Evolutionary conservation across 1,140 invertebrate species (phyloP).

Genomic region (Aradophagus sp.): DNA sequence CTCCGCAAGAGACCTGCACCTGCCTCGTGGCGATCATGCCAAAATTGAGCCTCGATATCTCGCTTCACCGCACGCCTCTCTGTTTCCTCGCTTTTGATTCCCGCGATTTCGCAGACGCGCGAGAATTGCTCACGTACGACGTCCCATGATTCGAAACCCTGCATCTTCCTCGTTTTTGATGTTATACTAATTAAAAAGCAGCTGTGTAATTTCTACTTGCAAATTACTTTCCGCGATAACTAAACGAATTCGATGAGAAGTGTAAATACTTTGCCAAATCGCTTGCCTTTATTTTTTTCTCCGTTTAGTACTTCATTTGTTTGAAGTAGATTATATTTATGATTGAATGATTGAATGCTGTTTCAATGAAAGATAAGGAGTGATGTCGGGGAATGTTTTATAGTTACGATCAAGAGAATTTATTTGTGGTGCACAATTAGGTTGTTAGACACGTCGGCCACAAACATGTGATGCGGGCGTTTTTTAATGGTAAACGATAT

Average conservation of each 20-base stretch:
- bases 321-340: too few relatives aligned
- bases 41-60: slow-evolving; percentile 65
- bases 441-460: slow-evolving; percentile 43
- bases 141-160: slow-evolving; percentile 26
- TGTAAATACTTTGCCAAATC: too few relatives aligned
- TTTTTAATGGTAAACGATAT: slow-evolving; percentile 51
- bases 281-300: too few relatives aligned
- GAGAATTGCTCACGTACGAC: slow-evolving; percentile 55
- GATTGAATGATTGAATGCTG: too few relatives aligned
- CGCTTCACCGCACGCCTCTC: slow-evolving; percentile 14
- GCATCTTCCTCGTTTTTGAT: slow-evolving; percentile 21
- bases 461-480: slow-evolving; percentile 48
- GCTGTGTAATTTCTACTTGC: slow-evolving; percentile 6
- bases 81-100: slow-evolving; percentile 20
- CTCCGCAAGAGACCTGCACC: slow-evolving; percentile 57
- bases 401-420: slow-evolving; percentile 24
- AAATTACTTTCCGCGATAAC: not conserved
- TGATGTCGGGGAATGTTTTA: too few relatives aligned
- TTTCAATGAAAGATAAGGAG: too few relatives aligned
- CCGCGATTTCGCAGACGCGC: slow-evolving; percentile 31
- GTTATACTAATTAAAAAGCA: slow-evolving; percentile 44
- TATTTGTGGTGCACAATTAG: slow-evolving; percentile 39
- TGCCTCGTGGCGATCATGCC: slow-evolving; percentile 59
- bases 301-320: too few relatives aligned
- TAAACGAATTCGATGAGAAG: not conserved